These are phyloP conservation scores for Spodoptera litura DNA, from an alignment of 1,140 invertebrate genomes.

Conservation along the genomic window DNA sequence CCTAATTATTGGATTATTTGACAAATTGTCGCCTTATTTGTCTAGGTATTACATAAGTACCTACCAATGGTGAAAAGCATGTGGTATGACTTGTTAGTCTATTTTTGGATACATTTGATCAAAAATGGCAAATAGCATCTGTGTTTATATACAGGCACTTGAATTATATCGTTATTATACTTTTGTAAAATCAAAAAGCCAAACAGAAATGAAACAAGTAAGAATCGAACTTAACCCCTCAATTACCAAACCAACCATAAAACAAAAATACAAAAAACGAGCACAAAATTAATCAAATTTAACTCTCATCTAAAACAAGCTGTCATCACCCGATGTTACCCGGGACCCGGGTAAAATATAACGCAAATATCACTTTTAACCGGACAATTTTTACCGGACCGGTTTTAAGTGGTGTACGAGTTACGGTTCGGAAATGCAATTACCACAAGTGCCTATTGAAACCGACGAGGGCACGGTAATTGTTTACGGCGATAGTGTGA, in stretches of 20 bases:
- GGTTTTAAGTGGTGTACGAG: conserved; percentile 19
- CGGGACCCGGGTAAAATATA: conserved; percentile 14
- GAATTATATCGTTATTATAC: too few species aligned
- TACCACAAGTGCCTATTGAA: conserved; percentile 66
- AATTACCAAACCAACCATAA: neutral
- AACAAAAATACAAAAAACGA: neutral
- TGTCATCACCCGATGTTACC: conserved; percentile 1
- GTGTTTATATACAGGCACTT: too few species aligned
- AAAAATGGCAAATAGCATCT: too few species aligned
- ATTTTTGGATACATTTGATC: too few species aligned
- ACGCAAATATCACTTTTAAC: conserved; percentile 38
- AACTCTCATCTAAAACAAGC: conserved; percentile 26
- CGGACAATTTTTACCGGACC: conserved; percentile 50
- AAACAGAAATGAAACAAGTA: neutral
- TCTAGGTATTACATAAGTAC: neutral
- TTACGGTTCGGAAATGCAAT: conserved; percentile 58
- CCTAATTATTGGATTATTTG: conserved; percentile 14
- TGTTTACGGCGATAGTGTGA: neutral
- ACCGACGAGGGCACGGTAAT: conserved; percentile 47
- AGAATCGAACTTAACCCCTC: neutral
- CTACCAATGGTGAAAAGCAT: neutral
- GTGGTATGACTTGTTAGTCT: neutral
- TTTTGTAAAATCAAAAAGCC: too few species aligned
- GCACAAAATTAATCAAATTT: conserved; percentile 26
- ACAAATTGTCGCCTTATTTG: neutral